Percentiles rank a stretch among this genome's conserved stretches.
These are phyloP conservation scores for Sphenopsis melanotis DNA, from an alignment of 2,797 vertebrate genomes.

Conservation along the genomic window DNA sequence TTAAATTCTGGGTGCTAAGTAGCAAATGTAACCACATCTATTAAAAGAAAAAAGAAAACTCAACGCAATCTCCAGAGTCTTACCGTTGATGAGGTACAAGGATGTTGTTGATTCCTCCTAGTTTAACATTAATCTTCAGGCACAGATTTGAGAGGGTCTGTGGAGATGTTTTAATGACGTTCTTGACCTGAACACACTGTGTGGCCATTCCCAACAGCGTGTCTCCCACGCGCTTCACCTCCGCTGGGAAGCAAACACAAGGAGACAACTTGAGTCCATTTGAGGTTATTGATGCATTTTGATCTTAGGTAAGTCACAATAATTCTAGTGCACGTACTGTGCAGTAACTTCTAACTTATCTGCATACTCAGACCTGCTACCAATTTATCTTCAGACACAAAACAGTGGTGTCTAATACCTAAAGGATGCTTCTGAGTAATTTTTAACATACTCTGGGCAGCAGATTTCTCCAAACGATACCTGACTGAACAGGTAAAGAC, in stretches of 20 bases:
- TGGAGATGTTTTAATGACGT: constrained; percentile 85
- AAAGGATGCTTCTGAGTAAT: neutral
- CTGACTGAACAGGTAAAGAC: neutral
- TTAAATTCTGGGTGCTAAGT: neutral
- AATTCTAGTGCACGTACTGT: neutral
- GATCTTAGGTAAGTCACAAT: neutral
- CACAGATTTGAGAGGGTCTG: constrained; percentile 85
- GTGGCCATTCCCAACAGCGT: constrained; percentile 83
- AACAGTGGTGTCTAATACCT: neutral
- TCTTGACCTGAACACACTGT: constrained; percentile 85
- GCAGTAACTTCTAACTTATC: neutral
- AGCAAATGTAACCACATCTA: neutral
- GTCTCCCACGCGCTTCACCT: constrained; percentile 84
- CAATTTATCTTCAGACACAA: neutral
- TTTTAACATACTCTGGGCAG: neutral
- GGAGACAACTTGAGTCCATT: neutral
- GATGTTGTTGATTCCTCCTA: constrained; percentile 85
- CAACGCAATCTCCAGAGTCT: neutral
- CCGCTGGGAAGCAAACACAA: constrained; percentile 67
- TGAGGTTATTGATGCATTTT: neutral
- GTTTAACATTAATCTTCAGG: constrained; percentile 85
- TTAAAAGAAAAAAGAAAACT: neutral
- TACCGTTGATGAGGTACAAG: constrained; percentile 85
- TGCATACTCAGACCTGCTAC: neutral
- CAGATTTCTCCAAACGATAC: neutral